Base-by-base conservation (phyloP, 2,797 vertebrate genomes). In the Lithobates sylvaticus region DNA sequence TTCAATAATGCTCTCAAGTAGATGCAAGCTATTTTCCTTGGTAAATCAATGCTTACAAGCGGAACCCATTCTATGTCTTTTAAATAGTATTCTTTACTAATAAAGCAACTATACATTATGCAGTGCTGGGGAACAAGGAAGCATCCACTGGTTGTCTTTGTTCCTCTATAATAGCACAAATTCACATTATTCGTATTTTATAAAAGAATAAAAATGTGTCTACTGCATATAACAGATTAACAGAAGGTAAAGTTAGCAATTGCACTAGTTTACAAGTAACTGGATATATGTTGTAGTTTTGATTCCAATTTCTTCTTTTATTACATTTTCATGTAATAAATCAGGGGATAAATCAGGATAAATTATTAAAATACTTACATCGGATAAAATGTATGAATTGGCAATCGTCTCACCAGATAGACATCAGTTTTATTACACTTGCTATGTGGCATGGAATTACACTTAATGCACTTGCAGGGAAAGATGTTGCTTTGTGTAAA, bases 1-100 rank as follows among this genome's bases (percentile, higher is more conserved):
- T 84, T 76, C 82, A 76, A 84, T 84, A 76, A 6, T 39, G 36
- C 54, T 76, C 44, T 76, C 27, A 67, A 69, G 32, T 47, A 36
- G 34, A 44, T 44, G 47, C 71, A 64, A 84, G 50, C 27, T 42
- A 42, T 78, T 81, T 81, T 61, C 69, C 34, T 72, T 81, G 50
- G 69, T n/a, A 39, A 73, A 72, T 73, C 68, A 12, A 73, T 72
- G 77, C 64, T 78, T 16, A 36, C 58, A 76, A 68, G 29, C 18
- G 23, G 61, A 83, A 64, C 27, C 61, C 64, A 32, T 76, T 83
- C 73, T 42, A 44, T 83, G 61, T 73, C 34, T 73, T 36, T 32
- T 18, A 26, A 10, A 26, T 6, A 42, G 36, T 47, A 26, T 68
- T 67, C 23, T 68, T 42, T 29, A 69, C 21, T 68, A 15, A 50